phyloP scores from a whole-genome alignment of 2,888 invertebrate species.

The Neoaliturus tenellus region DNA sequence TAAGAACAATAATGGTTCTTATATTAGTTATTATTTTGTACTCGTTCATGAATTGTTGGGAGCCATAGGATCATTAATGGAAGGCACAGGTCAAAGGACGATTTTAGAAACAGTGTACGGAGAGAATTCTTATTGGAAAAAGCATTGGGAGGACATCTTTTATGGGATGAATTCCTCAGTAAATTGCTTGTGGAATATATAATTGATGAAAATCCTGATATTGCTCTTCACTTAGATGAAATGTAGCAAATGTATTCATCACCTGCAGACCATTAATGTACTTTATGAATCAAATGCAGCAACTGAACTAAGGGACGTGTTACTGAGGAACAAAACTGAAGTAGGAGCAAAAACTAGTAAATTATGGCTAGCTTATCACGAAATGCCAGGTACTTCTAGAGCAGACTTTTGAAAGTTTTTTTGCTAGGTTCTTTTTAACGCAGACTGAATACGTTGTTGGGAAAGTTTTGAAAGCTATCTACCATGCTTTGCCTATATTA shows the following conservation, averaged over 20 bases:
- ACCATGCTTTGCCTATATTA: neutral
- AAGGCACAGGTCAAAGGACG: too few relatives aligned
- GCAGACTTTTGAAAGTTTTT: too few relatives aligned
- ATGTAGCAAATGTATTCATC: too few relatives aligned
- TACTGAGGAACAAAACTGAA: neutral
- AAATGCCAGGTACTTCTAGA: neutral
- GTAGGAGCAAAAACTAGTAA: neutral
- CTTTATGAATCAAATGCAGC: too few relatives aligned
- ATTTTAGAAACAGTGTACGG: neutral
- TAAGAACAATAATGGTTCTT: conserved; percentile 20
- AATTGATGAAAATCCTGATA: too few relatives aligned
- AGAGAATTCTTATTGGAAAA: too few relatives aligned
- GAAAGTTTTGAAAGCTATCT: neutral
- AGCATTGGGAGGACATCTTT: too few relatives aligned
- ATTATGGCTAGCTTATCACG: neutral
- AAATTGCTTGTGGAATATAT: too few relatives aligned
- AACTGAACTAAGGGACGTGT: neutral
- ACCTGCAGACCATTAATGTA: too few relatives aligned
- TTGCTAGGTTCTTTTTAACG: conserved; percentile 42
- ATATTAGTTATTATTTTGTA: neutral
- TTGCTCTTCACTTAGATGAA: too few relatives aligned
- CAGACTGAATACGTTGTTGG: conserved; percentile 44
- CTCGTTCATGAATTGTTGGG: neutral
- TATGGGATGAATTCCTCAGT: too few relatives aligned
- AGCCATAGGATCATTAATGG: neutral